Base-by-base conservation (phyloP, 2,113 vertebrate genomes). In the Nestor notabilis region DNA sequence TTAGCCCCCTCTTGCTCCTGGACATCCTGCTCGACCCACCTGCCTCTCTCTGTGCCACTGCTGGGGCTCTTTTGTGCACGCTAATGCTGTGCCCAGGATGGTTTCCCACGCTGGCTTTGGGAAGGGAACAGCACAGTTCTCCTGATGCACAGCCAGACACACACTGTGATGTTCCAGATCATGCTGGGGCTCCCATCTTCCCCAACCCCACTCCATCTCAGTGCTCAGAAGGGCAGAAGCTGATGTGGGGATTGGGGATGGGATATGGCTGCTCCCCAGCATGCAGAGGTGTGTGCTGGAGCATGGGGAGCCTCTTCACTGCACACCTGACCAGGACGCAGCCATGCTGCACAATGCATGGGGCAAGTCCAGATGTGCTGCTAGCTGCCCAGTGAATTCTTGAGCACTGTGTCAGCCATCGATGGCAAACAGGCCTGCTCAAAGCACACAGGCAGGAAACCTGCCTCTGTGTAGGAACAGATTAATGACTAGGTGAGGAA, bases 281-380 rank as follows among this genome's bases (percentile, higher is more conserved):
- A 20, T 1, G 18, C 60, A 39, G 60, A 61, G 35, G 60, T 61
- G 60, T 39, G 68, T 16, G 74, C 39, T 3, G 27, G 23, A 11
- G 9, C 3, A 1, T 4, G 8, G 28, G 29, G 52, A 52, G 7
- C 31, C 23, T 44, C 41, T 61, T 31, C 4, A 3, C 56, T 39
- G 11, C 53, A 52, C 31, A 58, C 86, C 91, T 77, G 84, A 14
- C 65, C 21, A 37, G 70, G 88, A 58, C 23, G 5, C 83, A 19
- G 75, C 66, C 91, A 28, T 9, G 5, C 44, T 31, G 82, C 86
- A 23, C 85, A 14, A 6, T 0, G 37, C 14, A 3, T 2, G 0
- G 84, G 81, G 55, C 82, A 91, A 71, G 94, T 44, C 82, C 70
- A 18, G 89, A 87, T 72, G 87, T 27, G 85, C 87, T 85, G 43